Conservation (phyloP, 2,113 vertebrate genomes). For the Cyanoramphus novaezelandiae region DNA sequence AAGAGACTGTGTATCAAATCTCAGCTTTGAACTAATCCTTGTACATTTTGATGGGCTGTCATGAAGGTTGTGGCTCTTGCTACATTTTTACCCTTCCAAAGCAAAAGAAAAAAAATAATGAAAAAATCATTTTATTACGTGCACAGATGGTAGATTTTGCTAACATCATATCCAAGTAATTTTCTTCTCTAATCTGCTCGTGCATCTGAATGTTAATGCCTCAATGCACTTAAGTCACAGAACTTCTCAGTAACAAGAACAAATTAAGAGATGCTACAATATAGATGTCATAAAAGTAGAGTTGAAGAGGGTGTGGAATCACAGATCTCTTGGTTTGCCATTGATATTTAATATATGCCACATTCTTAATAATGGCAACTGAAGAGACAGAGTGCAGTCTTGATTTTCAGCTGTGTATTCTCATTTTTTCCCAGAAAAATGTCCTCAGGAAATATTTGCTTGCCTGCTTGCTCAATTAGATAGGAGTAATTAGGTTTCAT, state of each 20-base stretch:
- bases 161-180: neutral
- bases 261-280: neutral
- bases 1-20: neutral
- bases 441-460: slow-evolving; percentile 25
- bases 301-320: neutral
- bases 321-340: neutral
- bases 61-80: neutral
- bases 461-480: neutral
- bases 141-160: slow-evolving; percentile 40
- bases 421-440: neutral
- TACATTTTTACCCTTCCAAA: neutral
- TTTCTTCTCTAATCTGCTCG: neutral
- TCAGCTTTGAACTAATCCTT: neutral
- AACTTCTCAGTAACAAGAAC: neutral
- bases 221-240: neutral
- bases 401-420: neutral
- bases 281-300: neutral
- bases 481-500: slow-evolving; percentile 1
- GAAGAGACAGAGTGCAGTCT: neutral
- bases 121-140: slow-evolving; percentile 14
- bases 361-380: neutral
- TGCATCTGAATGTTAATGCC: slow-evolving; percentile 6
- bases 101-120: neutral
- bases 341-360: neutral
- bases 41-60: neutral